Percentiles rank a stretch among this genome's conserved stretches.
phyloP scores from a whole-genome alignment of 2,797 vertebrate genomes.

The Dromococcyx pavoninus region DNA sequence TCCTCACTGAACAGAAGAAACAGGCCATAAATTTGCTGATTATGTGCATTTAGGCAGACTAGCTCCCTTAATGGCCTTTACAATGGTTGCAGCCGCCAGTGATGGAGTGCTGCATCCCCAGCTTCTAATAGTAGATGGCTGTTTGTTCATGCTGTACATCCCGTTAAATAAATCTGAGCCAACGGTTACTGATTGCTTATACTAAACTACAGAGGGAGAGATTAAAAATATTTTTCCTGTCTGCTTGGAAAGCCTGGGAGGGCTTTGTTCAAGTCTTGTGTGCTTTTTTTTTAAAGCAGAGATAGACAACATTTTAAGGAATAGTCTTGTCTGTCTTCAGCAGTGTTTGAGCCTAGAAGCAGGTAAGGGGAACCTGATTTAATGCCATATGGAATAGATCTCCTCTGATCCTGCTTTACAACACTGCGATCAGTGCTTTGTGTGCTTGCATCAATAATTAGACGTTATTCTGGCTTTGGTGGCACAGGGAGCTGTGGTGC shows the following conservation, averaged over 20 bases:
- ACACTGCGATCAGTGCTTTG: neutral
- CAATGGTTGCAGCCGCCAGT: neutral
- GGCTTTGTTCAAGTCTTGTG: neutral
- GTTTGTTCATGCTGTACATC: constrained; percentile 4
- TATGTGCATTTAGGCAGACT: constrained; percentile 55
- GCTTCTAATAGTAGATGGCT: neutral
- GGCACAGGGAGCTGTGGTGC: neutral
- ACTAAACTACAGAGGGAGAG: neutral
- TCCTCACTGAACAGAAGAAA: constrained; percentile 17
- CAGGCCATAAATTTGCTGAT: constrained; percentile 65
- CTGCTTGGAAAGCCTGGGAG: neutral
- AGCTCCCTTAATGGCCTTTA: constrained; percentile 64
- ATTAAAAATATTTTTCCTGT: constrained; percentile 1
- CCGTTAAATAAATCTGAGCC: constrained; percentile 46
- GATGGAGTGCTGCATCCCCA: constrained; percentile 42
- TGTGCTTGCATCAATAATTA: constrained; percentile 18
- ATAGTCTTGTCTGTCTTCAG: neutral
- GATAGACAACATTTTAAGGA: neutral
- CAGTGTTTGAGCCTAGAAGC: neutral
- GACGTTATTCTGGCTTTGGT: neutral
- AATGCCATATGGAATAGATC: neutral
- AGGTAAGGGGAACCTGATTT: neutral
- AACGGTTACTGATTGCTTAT: neutral
- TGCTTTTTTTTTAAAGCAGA: neutral
- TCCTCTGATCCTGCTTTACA: neutral